Evolutionary conservation across 2,888 invertebrate genomes (phyloP), one percentile per base, ranked within the genome.

Genomic region (Apeira syringaria): DNA sequence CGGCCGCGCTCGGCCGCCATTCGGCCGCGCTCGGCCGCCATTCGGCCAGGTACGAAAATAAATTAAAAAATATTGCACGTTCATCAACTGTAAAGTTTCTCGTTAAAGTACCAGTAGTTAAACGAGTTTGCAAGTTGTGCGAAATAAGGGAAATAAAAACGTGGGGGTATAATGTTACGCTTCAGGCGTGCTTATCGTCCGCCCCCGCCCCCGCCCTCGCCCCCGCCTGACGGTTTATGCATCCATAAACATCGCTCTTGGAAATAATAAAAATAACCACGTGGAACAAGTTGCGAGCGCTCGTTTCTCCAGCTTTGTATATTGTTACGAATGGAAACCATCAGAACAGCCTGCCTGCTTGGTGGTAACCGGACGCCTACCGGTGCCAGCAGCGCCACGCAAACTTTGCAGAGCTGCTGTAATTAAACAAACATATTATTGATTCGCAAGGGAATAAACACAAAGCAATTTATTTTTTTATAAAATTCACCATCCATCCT

Each of bases 261-360:
- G 63, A 65, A 60, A 71, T 71, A 64, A 73, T 73, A 73, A 67
- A 73, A 70, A 73, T 69, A 66, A 62, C 61, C 61, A 48, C 34
- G 56, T 43, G 42, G 47, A 36, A 33, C 57, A 55, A 54, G 50
- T 55, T 41, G 24, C 4, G 35, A 45, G 50, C 42, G 45, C 27
- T 24, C 1, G 8, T 9, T 2, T 2, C 8, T n/a, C 12, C 2
- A 3, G n/a, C 7, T 13, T 6, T 25, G 10, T 15, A 3, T 2
- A 4, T 3, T 15, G 2, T 2, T 3, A 15, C 15, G 15, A 15
- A 3, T 15, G 15, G 15, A 4, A 15, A 4, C 2, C 15, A 15
- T n/a, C n/a, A n/a, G n/a, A 4, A 15, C 15, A 15, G 15, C 3
- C 15, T 15, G 15, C 15, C 15, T 4, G 15, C 15, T 4, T 4